A percentile compares a stretch with the other conserved stretches of the same genome.
These are phyloP conservation scores for Clarias macrocephalus DNA, from an alignment of 2,113 vertebrate genomes.

Conservation along the genomic window DNA sequence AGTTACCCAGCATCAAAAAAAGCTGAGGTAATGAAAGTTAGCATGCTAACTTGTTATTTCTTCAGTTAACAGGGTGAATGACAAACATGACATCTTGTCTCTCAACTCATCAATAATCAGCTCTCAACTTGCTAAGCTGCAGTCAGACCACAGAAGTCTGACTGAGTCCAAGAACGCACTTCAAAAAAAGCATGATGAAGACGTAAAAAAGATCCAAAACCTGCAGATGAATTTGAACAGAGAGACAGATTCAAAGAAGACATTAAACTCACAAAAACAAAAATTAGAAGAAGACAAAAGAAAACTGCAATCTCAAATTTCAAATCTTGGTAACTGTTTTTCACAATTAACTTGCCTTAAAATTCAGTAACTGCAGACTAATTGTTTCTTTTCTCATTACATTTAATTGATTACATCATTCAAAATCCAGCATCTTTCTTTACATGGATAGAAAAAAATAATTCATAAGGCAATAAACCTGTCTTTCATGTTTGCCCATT, in stretches of 20 bases:
- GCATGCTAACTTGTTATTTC: neutral
- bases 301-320: constrained; percentile 56
- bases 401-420: neutral
- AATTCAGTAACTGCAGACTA: neutral
- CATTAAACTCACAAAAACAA: constrained; percentile 49
- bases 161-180: constrained; percentile 32
- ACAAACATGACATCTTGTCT: constrained; percentile 29
- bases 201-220: constrained; percentile 7
- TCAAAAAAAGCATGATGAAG: constrained; percentile 33
- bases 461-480: neutral
- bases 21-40: neutral
- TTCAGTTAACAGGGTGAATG: constrained; percentile 26
- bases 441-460: neutral
- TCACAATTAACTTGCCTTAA: neutral
- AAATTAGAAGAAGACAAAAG: constrained; percentile 43
- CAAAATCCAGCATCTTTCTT: neutral
- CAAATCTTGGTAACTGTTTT: constrained; percentile 57
- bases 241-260: constrained; percentile 35
- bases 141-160: constrained; percentile 52
- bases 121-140: constrained; percentile 57
- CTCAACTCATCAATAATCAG: constrained; percentile 39
- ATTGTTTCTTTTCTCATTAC: neutral
- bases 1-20: neutral
- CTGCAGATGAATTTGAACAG: constrained; percentile 35
- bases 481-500: neutral